A percentile compares a stretch with the other conserved stretches of the same genome.
Evolutionary conservation across 2,113 vertebrate genomes (phyloP).

Genomic region (Nyctereutes procyonoides): DNA sequence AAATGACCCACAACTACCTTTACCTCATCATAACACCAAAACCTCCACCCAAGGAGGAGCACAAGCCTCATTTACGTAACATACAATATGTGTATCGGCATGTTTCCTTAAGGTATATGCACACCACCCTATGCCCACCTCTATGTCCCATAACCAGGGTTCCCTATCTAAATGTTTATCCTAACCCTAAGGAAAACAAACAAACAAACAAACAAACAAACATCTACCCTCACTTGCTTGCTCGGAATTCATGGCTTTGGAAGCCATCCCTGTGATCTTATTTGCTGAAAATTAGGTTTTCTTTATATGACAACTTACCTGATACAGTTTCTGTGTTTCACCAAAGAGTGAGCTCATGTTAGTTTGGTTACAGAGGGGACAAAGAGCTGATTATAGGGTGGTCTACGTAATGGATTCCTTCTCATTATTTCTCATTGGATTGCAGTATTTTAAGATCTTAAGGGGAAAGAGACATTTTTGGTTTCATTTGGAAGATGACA

Average conservation of each 20-base stretch:
- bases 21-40: background rate
- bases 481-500: constrained; percentile 24
- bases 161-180: background rate
- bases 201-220: too few species aligned
- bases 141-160: background rate
- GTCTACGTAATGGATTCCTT: background rate
- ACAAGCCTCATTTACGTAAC: background rate
- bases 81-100: background rate
- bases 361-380: background rate
- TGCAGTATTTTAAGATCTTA: background rate
- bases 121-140: background rate
- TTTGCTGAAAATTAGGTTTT: background rate
- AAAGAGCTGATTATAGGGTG: background rate
- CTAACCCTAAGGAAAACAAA: background rate
- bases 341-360: background rate
- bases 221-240: background rate
- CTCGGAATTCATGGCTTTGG: background rate
- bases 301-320: background rate
- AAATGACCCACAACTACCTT: background rate
- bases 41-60: background rate
- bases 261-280: background rate
- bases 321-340: background rate
- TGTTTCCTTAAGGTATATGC: background rate
- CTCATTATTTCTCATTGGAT: background rate
- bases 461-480: background rate